These are phyloP conservation scores for Steinernema khuongi DNA, from an alignment of 1,140 invertebrate genomes.

Conservation along the genomic window DNA sequence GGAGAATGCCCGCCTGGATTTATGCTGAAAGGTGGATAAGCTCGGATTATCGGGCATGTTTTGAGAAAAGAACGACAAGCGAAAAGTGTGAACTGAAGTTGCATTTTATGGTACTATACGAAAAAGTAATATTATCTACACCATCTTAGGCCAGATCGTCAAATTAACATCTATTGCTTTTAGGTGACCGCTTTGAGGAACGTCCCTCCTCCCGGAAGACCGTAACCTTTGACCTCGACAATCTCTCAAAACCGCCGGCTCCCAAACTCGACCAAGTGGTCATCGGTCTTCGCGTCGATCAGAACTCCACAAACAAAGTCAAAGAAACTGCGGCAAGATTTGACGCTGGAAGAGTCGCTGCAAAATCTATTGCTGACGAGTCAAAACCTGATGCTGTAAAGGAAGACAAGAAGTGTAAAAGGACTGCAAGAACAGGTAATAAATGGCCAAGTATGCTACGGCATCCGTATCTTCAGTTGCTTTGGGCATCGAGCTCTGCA, in stretches of 20 bases:
- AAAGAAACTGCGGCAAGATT: neutral
- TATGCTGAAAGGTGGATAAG: no score
- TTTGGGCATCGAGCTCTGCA: slow-evolving; percentile 29
- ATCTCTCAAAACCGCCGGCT: neutral
- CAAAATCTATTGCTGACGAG: neutral
- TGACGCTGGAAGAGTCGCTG: neutral
- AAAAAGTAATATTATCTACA: no score
- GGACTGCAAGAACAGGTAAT: neutral
- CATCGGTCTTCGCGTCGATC: neutral
- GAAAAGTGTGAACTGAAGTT: no score
- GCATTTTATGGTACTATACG: no score
- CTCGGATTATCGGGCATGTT: no score
- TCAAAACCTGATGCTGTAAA: neutral
- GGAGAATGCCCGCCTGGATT: no score
- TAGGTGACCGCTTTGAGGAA: neutral
- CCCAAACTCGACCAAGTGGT: slow-evolving; percentile 5
- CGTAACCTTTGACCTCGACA: slow-evolving; percentile 10
- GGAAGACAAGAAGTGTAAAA: slow-evolving; percentile 13
- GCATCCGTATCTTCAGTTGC: slow-evolving; percentile 14
- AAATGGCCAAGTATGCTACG: neutral
- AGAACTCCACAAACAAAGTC: neutral
- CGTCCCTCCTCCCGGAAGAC: neutral
- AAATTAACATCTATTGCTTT: neutral
- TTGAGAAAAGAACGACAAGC: no score
- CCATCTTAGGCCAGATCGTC: no score